phyloP scores from a whole-genome alignment of 2,888 invertebrate species.

The Oscheius sp. region DNA sequence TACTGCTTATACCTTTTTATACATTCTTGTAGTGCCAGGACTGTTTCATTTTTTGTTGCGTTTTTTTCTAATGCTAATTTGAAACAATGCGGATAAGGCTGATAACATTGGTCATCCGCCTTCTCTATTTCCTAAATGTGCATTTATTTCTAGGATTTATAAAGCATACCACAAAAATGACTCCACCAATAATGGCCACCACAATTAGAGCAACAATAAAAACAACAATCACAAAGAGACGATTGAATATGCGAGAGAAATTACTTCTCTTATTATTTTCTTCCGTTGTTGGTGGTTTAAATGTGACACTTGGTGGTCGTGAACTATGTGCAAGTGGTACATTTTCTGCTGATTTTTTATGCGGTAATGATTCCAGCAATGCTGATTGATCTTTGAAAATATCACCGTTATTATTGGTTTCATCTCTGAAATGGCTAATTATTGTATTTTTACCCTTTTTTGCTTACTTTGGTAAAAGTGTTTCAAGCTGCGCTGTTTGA shows the following conservation, averaged over 20 bases:
- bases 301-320: background rate
- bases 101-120: background rate
- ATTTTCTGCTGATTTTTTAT: constrained; percentile 1
- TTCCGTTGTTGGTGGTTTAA: background rate
- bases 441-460: too few species aligned
- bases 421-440: background rate
- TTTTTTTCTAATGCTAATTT: background rate
- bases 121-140: constrained; percentile 4
- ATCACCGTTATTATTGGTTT: background rate
- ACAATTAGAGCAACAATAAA: background rate
- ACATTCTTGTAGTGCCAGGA: background rate
- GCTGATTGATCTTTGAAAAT: constrained; percentile 27
- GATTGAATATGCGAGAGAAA: constrained; percentile 8
- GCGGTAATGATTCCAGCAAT: background rate
- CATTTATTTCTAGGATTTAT: background rate
- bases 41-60: background rate
- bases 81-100: constrained; percentile 13
- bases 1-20: background rate
- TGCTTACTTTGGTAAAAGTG: constrained; percentile 7
- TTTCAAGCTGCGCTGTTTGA: constrained; percentile 8
- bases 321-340: too few species aligned
- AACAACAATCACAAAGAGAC: constrained; percentile 13
- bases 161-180: background rate
- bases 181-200: background rate
- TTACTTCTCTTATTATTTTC: background rate